phyloP scores from a whole-genome alignment of 2,888 invertebrate genomes.

The Andrena bicolor region DNA sequence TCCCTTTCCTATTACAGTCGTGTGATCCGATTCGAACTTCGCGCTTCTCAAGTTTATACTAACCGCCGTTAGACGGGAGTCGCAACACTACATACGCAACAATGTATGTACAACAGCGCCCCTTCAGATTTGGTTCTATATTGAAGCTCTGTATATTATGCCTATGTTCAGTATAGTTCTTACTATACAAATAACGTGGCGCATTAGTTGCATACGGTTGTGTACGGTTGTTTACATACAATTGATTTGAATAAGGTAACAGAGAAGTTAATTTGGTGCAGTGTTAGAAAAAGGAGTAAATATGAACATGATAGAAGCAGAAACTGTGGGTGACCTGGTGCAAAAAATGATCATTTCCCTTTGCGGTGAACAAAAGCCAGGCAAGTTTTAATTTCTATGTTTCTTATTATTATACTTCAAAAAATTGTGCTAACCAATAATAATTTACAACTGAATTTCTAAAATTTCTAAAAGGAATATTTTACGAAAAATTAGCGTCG shows the following conservation, averaged over 20 bases:
- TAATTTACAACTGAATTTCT: background rate
- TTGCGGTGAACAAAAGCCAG: slow-evolving; percentile 83
- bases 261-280: background rate
- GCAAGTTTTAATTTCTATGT: slow-evolving; percentile 66
- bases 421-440: background rate
- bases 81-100: no score
- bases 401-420: background rate
- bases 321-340: slow-evolving; percentile 81
- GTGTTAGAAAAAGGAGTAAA: slow-evolving; percentile 17
- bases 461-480: no score
- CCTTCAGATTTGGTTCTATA: no score
- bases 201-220: background rate
- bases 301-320: slow-evolving; percentile 79
- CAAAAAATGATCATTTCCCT: slow-evolving; percentile 82
- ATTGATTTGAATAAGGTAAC: background rate
- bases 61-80: no score
- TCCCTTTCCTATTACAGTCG: no score
- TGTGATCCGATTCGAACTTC: no score
- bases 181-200: no score
- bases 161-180: no score
- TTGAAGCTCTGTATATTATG: no score
- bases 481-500: no score
- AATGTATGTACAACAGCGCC: no score
- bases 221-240: background rate
- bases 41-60: no score